Base-by-base conservation (phyloP, 2,113 vertebrate genomes). In the Steatornis caripensis region DNA sequence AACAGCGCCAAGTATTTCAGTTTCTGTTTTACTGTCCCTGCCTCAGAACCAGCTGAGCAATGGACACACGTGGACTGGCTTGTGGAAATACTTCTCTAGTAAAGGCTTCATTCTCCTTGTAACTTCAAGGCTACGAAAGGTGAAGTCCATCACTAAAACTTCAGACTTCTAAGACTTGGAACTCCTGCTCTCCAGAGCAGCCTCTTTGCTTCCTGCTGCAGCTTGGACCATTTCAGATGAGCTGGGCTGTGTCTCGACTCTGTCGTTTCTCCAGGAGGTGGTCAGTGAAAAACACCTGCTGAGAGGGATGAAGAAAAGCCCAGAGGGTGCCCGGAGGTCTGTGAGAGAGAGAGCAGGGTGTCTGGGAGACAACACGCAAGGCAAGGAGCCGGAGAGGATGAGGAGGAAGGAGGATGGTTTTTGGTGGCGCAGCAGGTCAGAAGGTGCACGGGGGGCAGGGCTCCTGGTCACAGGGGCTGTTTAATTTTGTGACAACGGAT, bases 301-400 rank as follows among this genome's bases (percentile, higher is more conserved):
- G 23, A 22, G 2, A 0, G 41, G 36, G 61, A 34, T 46, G 68
- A 32, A 20, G 69, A 41, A 22, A n/a, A 78, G 19, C 70, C 23
- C 32, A 5, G 26, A 37, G 43, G 34, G 19, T 29, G 61, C 41
- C 39, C 0, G 1, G 32, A 8, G 36, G 13, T 51, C 12, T 22
- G 34, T 64, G 34, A 58, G 14, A 45, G 54, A 30, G 23, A 8
- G 29, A 66, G 57, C 8, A 3, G 34, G 20, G 10, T 6, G 20
- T 4, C 1, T 1, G 61, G 19, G n/a, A 6, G n/a, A 21, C 9
- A 5, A 5, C 4, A 2, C 4, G 20, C 18, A 3, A 61, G 24
- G 19, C 8, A 3, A 51, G 60, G 12, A 49, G 27, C 45, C 2
- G 0, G 23, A 19, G 51, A 22, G 34, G 37, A 5, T 2, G 1